Conservation (phyloP, 2,888 invertebrate species). For the Orthonevra nobilis region DNA sequence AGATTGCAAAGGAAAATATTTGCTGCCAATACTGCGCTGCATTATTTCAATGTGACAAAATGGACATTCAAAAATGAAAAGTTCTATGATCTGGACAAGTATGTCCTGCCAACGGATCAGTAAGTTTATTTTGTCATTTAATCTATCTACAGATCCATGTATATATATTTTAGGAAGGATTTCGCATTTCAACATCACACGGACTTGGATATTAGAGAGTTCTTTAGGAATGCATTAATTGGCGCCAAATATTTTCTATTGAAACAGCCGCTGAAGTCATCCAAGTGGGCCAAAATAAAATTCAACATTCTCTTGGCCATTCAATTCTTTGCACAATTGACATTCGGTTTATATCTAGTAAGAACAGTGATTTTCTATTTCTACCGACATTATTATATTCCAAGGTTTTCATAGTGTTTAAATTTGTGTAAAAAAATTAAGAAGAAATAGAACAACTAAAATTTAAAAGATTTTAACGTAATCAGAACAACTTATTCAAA, state of each 20-base stretch:
- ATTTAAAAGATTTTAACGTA: too few species aligned
- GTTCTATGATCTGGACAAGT: conserved; percentile 71
- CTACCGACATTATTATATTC: not conserved
- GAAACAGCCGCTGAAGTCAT: conserved; percentile 73
- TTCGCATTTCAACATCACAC: conserved; percentile 74
- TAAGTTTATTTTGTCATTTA: not conserved
- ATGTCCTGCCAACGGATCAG: conserved; percentile 30
- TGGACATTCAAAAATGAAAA: conserved; percentile 89
- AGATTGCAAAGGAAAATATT: conserved; percentile 91
- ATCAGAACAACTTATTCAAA: too few species aligned
- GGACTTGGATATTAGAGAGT: conserved; percentile 74
- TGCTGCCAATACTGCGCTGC: conserved; percentile 86
- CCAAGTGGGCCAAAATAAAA: conserved; percentile 41
- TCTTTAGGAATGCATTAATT: conserved; percentile 74
- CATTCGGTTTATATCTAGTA: conserved; percentile 20
- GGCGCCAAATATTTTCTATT: conserved; percentile 77
- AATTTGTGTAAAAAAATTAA: not conserved
- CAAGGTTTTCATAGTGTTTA: not conserved
- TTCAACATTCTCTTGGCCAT: conserved; percentile 23
- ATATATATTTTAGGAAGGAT: conserved; percentile 45
- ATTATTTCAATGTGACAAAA: conserved; percentile 87
- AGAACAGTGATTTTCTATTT: conserved; percentile 1
- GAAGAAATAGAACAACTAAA: too few species aligned
- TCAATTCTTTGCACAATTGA: conserved; percentile 3
- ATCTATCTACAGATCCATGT: conserved; percentile 4